Base-by-base conservation (phyloP, 2,888 invertebrate genomes). In the Harpalus rubripes region DNA sequence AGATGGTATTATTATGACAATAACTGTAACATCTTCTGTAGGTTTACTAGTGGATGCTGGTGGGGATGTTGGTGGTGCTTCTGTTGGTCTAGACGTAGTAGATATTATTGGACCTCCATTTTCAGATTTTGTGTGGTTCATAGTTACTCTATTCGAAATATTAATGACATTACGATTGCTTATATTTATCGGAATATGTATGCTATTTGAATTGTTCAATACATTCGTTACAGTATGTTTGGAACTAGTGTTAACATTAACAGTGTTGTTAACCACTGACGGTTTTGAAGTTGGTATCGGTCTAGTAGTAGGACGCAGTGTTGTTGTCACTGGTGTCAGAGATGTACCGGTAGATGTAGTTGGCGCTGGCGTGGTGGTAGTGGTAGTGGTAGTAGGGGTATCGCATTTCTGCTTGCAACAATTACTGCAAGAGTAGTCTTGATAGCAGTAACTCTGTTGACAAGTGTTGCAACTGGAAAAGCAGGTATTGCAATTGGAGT, bases 141-240 rank as follows among this genome's bases (percentile, higher is more conserved):
- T 56, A 32, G 15, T 59, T 58, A 63, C 6, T 52, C 41, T 81
- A 26, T 44, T 52, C 4, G 65, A 44, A n/a, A 65, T 52, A 8
- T 52, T 2, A 0, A 81, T 1, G 5, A 18, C 68, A 65, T 85
- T 86, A 22, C 18, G 72, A 52, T 44, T 86, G n/a, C 61, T 52
- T 0, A 87, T 81, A 32, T 8, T 81, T 8, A 87, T 84, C 41
- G 86, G 87, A 8, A 86, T 18, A 52, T 85, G 8, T 7, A 87
- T 68, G 15, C 52, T 65, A 41, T 87, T 87, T 22, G 80, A 78
- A 10, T 85, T 84, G 7, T 81, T 76, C 22, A 87, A 58, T 1
- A 15, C 79, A 74, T 87, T 87, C 10, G 78, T 86, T 32, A 76
- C 18, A 44, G 44, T 22, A 16, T n/a, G 10, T 16, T 78, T 22